A percentile compares a stretch with the other conserved stretches of the same genome.
Conservation (phyloP, 2,113 vertebrate species). For the Oryzias curvinotus region DNA sequence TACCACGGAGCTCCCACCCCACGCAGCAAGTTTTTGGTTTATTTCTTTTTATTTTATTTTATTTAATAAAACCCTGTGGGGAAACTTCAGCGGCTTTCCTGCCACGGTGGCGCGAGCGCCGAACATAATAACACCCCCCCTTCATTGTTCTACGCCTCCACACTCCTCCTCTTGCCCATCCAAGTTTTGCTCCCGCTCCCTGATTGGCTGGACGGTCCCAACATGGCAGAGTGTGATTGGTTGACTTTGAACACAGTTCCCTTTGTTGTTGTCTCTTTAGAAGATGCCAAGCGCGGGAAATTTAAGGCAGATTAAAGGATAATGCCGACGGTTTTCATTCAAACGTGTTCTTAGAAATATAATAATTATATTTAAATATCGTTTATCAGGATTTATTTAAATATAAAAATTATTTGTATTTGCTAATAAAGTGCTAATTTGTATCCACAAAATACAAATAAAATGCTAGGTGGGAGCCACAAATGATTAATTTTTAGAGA, state of each 20-base stretch:
- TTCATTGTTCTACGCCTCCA: conserved; percentile 57
- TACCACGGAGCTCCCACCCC: not conserved
- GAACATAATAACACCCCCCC: not conserved
- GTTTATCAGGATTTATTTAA: no score
- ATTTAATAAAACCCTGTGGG: no score
- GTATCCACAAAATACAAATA: no score
- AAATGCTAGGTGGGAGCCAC: no score
- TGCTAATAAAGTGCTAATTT: no score
- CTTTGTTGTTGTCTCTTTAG: conserved; percentile 17
- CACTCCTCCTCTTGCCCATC: conserved; percentile 31
- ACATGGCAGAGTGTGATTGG: conserved; percentile 81
- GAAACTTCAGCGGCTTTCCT: conserved; percentile 7
- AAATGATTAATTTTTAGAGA: no score
- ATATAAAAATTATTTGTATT: no score
- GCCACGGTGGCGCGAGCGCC: conserved; percentile 16
- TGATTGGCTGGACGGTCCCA: conserved; percentile 74
- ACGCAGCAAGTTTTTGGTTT: no score
- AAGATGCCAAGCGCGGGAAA: conserved; percentile 48
- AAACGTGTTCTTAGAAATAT: not conserved
- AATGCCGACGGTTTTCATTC: not conserved
- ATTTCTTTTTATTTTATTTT: not conserved
- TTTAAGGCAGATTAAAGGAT: not conserved
- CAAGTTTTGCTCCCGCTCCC: conserved; percentile 49
- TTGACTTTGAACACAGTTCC: conserved; percentile 1
- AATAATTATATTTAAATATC: not conserved